Evolutionary conservation across 2,797 vertebrate genomes (phyloP).

Genomic region (Phaenicophaeus curvirostris): DNA sequence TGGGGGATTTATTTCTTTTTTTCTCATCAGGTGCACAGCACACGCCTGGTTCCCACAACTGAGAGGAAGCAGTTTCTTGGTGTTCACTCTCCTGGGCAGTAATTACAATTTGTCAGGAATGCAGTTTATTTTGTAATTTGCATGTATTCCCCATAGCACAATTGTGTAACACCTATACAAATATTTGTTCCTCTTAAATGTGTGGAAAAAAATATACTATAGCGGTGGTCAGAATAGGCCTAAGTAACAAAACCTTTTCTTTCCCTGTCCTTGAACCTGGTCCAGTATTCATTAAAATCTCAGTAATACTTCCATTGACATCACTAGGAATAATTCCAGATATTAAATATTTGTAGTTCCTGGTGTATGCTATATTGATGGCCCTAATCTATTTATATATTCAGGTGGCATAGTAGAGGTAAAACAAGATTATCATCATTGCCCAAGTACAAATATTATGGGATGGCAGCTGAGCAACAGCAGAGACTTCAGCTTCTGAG

Average conservation of each 20-base stretch:
- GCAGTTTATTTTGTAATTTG: conserved; percentile 67
- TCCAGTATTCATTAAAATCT: background rate
- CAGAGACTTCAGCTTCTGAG: background rate
- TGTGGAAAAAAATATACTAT: background rate
- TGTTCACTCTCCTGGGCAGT: conserved; percentile 71
- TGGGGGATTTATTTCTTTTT: conserved; percentile 10
- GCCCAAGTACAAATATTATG: background rate
- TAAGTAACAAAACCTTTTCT: background rate
- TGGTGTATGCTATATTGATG: background rate
- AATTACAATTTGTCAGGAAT: conserved; percentile 77
- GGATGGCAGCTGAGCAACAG: background rate
- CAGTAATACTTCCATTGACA: background rate
- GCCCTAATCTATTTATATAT: background rate
- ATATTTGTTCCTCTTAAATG: conserved; percentile 68
- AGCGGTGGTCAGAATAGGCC: background rate
- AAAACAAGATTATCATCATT: background rate
- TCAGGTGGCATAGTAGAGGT: background rate
- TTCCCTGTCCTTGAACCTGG: background rate
- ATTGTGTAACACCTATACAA: conserved; percentile 73
- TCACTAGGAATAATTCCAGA: background rate
- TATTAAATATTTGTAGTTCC: background rate
- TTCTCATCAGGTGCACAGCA: conserved; percentile 50
- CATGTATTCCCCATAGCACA: conserved; percentile 63
- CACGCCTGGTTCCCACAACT: conserved; percentile 55
- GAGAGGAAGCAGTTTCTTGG: conserved; percentile 61